A percentile compares a stretch with the other conserved stretches of the same genome.
phyloP scores from a whole-genome alignment of 2,888 invertebrate species.

The Hemaris fuciformis region DNA sequence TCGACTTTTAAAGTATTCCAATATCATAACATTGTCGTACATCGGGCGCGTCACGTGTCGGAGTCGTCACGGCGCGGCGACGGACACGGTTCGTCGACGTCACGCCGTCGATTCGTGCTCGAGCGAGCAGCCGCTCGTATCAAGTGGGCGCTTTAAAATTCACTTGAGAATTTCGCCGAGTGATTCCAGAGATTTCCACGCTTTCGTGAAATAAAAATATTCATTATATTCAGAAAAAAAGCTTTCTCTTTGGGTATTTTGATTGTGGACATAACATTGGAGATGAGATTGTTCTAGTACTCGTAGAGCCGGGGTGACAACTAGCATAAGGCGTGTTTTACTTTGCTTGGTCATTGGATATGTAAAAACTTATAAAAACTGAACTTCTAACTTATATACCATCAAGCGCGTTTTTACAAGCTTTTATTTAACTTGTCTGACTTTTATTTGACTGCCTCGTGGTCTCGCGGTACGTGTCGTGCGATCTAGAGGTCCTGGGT shows the following conservation, averaged over 20 bases:
- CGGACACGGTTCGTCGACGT: background rate
- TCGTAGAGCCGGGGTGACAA: too few relatives aligned
- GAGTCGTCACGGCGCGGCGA: background rate
- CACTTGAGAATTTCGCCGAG: slow-evolving; percentile 8
- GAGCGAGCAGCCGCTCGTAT: background rate
- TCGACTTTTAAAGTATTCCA: background rate
- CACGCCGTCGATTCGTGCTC: background rate
- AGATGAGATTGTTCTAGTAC: too few relatives aligned
- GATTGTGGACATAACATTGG: background rate
- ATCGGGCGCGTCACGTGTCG: background rate
- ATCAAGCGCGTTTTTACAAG: too few relatives aligned
- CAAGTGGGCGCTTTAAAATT: slow-evolving; percentile 8
- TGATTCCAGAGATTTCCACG: slow-evolving; percentile 4
- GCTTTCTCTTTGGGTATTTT: background rate
- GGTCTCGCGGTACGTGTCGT: too few relatives aligned
- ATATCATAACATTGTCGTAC: background rate
- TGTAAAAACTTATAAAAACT: too few relatives aligned
- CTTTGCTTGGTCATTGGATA: too few relatives aligned
- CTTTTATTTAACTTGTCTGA: too few relatives aligned
- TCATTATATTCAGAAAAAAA: background rate
- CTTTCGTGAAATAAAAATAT: slow-evolving; percentile 1
- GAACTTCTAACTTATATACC: too few relatives aligned
- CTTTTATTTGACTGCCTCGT: too few relatives aligned
- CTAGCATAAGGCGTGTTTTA: too few relatives aligned
- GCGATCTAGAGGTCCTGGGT: too few relatives aligned